Evolutionary conservation across 2,888 invertebrate species (phyloP).

Genomic region (Apamea epomidion): DNA sequence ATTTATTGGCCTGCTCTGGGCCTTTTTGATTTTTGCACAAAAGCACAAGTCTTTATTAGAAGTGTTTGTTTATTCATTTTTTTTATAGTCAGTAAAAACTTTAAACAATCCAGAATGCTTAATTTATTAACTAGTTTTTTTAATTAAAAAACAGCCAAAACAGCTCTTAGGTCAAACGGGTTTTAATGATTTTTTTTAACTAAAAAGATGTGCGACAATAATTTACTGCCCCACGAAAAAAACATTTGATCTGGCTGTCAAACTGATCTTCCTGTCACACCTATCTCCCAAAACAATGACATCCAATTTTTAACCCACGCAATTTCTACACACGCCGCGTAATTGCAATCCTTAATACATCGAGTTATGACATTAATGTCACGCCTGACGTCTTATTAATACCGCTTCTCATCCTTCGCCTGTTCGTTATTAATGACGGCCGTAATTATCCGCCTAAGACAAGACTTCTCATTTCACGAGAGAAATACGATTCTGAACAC

Average conservation of each 20-base stretch:
- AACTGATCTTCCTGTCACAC: neutral
- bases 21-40: neutral
- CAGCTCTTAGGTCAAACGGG: neutral
- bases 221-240: neutral
- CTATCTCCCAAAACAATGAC: constrained; percentile 24
- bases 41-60: neutral
- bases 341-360: constrained; percentile 71
- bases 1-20: too few relatives aligned
- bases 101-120: too few relatives aligned
- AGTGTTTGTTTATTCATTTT: neutral
- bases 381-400: constrained; percentile 80
- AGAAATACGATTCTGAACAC: constrained; percentile 78
- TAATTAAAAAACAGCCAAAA: neutral
- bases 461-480: constrained; percentile 75
- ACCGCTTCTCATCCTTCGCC: constrained; percentile 78
- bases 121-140: too few relatives aligned
- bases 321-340: constrained; percentile 59
- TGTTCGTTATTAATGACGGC: constrained; percentile 82
- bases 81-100: neutral
- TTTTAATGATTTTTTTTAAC: too few relatives aligned
- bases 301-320: constrained; percentile 53
- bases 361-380: constrained; percentile 78
- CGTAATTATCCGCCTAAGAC: constrained; percentile 82
- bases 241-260: neutral
- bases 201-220: neutral